A percentile compares a stretch with the other conserved stretches of the same genome.
phyloP scores from a whole-genome alignment of 1,140 invertebrate genomes.

The Caerostris darwini region DNA sequence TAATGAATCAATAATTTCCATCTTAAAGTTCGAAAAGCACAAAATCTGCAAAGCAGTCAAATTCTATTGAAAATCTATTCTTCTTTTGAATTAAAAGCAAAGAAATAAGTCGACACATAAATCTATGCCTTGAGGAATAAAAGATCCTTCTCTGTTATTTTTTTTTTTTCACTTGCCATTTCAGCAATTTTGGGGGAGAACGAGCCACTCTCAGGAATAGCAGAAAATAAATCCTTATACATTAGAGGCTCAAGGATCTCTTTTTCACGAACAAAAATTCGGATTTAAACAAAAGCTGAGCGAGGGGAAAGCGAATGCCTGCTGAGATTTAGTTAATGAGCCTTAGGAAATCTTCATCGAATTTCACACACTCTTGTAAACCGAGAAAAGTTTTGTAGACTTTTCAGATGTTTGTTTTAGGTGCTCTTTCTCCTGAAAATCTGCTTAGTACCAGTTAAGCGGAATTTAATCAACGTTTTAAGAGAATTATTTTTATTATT shows the following conservation, averaged over 20 bases:
- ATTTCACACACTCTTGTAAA: not conserved
- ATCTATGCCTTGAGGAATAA: not conserved
- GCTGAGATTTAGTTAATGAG: conserved; percentile 36
- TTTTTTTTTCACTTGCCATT: not conserved
- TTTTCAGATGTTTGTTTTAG: conserved; percentile 14
- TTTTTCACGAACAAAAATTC: not conserved
- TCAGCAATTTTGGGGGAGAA: conserved; percentile 9
- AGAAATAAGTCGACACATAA: not conserved
- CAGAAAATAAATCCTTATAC: not conserved
- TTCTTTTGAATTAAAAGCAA: conserved; percentile 25
- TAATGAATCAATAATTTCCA: not conserved
- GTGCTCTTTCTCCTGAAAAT: not conserved
- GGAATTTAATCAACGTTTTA: not conserved
- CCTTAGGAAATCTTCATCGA: conserved; percentile 6
- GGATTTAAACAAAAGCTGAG: conserved; percentile 8
- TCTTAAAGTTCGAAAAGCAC: not conserved
- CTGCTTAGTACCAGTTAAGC: not conserved
- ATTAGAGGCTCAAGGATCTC: not conserved
- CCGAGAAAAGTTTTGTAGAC: not conserved
- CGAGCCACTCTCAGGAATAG: not conserved
- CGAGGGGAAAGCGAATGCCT: not conserved
- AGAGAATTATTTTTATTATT: not conserved
- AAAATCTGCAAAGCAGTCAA: not conserved
- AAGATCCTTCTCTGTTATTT: not conserved
- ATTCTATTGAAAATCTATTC: not conserved